Conservation (phyloP, 2,113 vertebrate genomes). For the Odontesthes bonariensis region DNA sequence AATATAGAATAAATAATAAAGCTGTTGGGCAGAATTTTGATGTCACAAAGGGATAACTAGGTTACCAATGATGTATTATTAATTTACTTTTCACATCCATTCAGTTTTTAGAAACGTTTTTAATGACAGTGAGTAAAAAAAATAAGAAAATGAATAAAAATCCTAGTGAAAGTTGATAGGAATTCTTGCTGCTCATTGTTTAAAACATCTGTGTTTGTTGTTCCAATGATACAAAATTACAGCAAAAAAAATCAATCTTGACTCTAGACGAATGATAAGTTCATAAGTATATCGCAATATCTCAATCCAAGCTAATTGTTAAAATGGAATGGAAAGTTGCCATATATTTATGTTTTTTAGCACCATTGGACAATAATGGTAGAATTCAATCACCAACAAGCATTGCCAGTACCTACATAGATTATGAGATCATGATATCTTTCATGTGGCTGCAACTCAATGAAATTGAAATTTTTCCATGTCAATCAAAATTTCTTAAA, state of each 20-base stretch:
- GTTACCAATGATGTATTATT: constrained; percentile 71
- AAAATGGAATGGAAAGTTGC: background rate
- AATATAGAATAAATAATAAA: constrained; percentile 42
- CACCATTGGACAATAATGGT: too few species aligned
- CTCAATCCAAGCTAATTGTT: background rate
- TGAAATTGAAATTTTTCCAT: background rate
- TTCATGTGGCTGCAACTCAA: background rate
- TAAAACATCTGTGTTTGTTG: background rate
- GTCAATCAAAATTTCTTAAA: background rate
- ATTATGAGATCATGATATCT: background rate
- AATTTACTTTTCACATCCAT: constrained; percentile 69
- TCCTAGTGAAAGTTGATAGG: background rate
- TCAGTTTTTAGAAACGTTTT: constrained; percentile 28
- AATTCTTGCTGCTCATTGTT: background rate
- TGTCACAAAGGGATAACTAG: constrained; percentile 63
- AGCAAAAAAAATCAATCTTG: too few species aligned
- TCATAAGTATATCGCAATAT: background rate
- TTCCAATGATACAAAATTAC: too few species aligned
- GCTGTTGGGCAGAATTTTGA: constrained; percentile 60
- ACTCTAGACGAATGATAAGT: background rate
- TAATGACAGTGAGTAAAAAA: background rate
- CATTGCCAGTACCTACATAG: background rate
- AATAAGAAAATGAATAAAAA: too few species aligned
- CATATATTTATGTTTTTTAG: background rate
- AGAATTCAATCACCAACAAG: too few species aligned